Base-by-base conservation (phyloP, 2,888 invertebrate genomes). In the Campaea margaritaria region DNA sequence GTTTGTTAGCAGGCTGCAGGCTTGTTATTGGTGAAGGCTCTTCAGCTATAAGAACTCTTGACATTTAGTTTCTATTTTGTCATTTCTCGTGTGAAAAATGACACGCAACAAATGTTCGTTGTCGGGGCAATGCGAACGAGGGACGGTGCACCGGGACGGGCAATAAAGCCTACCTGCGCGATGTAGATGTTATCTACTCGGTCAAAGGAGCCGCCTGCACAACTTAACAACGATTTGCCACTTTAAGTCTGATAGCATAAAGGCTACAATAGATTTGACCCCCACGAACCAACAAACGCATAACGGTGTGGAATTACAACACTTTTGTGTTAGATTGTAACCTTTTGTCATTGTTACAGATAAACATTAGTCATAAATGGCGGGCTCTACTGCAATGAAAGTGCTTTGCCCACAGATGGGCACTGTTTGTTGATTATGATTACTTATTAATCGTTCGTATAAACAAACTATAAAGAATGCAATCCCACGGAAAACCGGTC, bases 281-380 rank as follows among this genome's bases (percentile, higher is more conserved):
- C 15, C 15, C 21, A 21, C 16, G 44, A 47, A 44, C 72, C 72
- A 79, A 85, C 81, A 82, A 82, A 85, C 83, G 81, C 82, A 82
- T 89, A 89, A 89, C 86, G 89, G 89, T 85, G 89, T 85, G 83
- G 86, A 79, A 85, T 88, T 88, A 89, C 89, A 87, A 89, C 86
- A 89, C 86, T 87, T 88, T 67, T 69, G 65, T 89, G 89, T 87
- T 83, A 82, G 81, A 85, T 88, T 85, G 83, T 89, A 81, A 85
- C 84, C 86, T 89, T 89, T 89, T 89, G 87, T 89, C 83, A 82
- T 84, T 76, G 82, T 82, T 80, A 79, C 80, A 78, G 83, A 84
- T 82, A 82, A 81, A 83, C 82, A 86, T 87, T 82, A 83, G 84
- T 82, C 85, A 85, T 86, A 84, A 81, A 78, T 72, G 74, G 72